Evolutionary conservation across 2,113 vertebrate genomes (phyloP), one percentile per base, ranked within the genome.

Genomic region (Sterrhoptilus dennistouni): DNA sequence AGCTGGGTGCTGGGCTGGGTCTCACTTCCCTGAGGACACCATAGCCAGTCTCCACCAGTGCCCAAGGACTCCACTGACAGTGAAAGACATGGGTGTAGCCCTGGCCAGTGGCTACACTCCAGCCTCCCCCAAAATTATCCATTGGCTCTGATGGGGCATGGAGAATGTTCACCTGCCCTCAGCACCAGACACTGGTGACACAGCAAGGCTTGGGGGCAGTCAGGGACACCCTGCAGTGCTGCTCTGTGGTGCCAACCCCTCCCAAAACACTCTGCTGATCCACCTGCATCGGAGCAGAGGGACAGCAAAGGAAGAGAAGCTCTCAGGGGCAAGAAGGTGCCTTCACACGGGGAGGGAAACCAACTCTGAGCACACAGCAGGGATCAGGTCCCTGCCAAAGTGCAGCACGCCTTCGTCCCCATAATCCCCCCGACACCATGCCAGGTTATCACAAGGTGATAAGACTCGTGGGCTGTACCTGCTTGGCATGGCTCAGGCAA

Each of bases 221-320:
- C 42, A 12, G 42, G 45, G 52, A 54, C 4, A 11, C 4, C 20
- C 15, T 4, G 14, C 44, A 52, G 12, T 6, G n/a, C 27, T 5
- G 3, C 45, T 54, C 63, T 4, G 27, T 2, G 45, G 11, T 40
- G 54, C 21, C 31, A 27, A 11, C 14, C 9, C 60, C 29, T 57
- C 47, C 56, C 3, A 0, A 45, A 94, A 49, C 28, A 38, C 29
- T 12, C 47, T 6, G 2, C 66, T 13, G 13, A n/a, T 24, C 12
- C 53, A 33, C 33, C 68, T 16, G 15, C 36, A 8, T 2, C 0
- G 0, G 19, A 3, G 2, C 38, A 27, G 0, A 29, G n/a, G 47
- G n/a, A 75, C 27, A 47, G 31, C 45, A 85, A 18, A 28, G 8
- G n/a, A 25, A 4, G 4, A 15, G 13, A 8, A 82, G 40, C 15